These are phyloP conservation scores for Grammomys dolichurus DNA, from an alignment of 2,113 vertebrate genomes.

Conservation along the genomic window DNA sequence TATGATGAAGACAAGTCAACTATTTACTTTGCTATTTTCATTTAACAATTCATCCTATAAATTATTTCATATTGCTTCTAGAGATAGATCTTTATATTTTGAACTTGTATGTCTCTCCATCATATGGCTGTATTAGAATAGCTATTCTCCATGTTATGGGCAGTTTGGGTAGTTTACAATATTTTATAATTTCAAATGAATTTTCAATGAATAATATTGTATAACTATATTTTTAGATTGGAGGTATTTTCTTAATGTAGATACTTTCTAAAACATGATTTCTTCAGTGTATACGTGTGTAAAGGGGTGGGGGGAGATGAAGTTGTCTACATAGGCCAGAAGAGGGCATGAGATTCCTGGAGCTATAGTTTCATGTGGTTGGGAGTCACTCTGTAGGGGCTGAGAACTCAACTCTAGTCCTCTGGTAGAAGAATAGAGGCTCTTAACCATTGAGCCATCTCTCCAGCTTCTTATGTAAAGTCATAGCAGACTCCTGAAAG, in stretches of 20 bases:
- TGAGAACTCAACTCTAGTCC: not conserved
- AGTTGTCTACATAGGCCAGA: not conserved
- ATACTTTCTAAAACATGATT: not conserved
- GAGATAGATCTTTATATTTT: slow-evolving; percentile 6
- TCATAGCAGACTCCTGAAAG: slow-evolving; percentile 6
- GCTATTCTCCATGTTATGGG: not conserved
- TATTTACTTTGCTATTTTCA: not conserved
- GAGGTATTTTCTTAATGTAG: slow-evolving; percentile 18
- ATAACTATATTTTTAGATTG: not conserved
- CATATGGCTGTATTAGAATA: not conserved
- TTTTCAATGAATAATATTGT: slow-evolving; percentile 43
- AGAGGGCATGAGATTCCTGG: not conserved
- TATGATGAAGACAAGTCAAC: not conserved
- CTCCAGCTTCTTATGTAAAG: not conserved
- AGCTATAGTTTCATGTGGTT: not conserved
- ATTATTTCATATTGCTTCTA: slow-evolving; percentile 29
- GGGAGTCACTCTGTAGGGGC: not conserved
- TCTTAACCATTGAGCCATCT: not conserved
- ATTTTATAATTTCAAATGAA: slow-evolving; percentile 14
- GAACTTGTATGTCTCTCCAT: not conserved
- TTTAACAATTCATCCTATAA: not conserved
- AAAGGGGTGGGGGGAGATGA: not conserved
- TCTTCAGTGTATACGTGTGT: not conserved
- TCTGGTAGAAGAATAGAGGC: not conserved
- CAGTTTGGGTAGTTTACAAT: not conserved